phyloP scores from a whole-genome alignment of 2,113 vertebrate genomes.

The Centropus bengalensis region DNA sequence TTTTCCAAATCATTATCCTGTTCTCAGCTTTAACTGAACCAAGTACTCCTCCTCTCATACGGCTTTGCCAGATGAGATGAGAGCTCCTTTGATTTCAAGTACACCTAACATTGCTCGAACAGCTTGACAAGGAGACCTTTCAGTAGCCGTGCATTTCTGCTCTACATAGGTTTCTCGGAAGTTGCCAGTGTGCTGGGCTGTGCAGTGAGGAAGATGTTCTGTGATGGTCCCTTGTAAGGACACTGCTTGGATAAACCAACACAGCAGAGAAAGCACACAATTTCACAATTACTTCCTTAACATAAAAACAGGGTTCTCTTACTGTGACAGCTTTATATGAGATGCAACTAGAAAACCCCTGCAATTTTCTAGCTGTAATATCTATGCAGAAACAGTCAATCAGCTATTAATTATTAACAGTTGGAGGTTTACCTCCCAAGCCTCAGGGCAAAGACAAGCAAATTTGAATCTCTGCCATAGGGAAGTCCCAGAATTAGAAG shows the following conservation, averaged over 20 bases:
- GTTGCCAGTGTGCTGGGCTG: slow-evolving; percentile 56
- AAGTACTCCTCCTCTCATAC: not conserved
- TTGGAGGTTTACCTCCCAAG: not conserved
- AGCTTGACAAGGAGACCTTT: slow-evolving; percentile 3
- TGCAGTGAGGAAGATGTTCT: slow-evolving; percentile 74
- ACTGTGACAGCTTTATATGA: not conserved
- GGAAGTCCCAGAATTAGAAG: slow-evolving; percentile 1
- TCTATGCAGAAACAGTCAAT: not conserved
- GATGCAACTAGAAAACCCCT: not conserved
- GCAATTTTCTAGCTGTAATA: slow-evolving; percentile 14
- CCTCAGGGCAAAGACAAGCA: not conserved
- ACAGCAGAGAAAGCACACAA: slow-evolving; percentile 40
- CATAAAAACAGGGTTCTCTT: not conserved
- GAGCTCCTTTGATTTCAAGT: not conserved
- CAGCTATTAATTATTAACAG: not conserved
- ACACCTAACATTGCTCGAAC: not conserved
- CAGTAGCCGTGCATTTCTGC: slow-evolving; percentile 31
- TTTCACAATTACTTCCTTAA: not conserved
- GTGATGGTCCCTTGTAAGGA: slow-evolving; percentile 80
- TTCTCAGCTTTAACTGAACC: not conserved
- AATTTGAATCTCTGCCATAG: not conserved
- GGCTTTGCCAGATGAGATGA: slow-evolving; percentile 24
- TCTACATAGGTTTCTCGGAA: not conserved
- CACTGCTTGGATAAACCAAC: slow-evolving; percentile 40
- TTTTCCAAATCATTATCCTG: not conserved